Percentiles rank a stretch among this genome's conserved stretches.
These are phyloP conservation scores for Pachypsylla venusta DNA, from an alignment of 1,140 invertebrate genomes.

Conservation along the genomic window DNA sequence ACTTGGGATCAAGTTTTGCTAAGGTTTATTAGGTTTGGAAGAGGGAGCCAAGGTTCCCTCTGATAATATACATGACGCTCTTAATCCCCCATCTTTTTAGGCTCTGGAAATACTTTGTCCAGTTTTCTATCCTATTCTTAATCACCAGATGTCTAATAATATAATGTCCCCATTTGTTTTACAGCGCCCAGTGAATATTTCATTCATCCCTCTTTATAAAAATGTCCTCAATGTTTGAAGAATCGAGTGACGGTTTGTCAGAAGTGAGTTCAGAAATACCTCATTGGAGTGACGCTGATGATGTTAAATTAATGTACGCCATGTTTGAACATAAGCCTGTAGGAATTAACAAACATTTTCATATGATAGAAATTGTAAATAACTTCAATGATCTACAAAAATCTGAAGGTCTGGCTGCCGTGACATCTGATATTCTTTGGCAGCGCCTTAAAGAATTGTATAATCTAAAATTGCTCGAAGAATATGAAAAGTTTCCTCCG, in stretches of 20 bases:
- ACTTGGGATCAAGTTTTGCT: too few relatives aligned
- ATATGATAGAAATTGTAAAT: neutral
- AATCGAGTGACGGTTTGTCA: neutral
- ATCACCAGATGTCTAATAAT: too few relatives aligned
- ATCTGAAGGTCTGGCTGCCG: neutral
- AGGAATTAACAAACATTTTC: slow-evolving; percentile 3
- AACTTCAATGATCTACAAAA: neutral
- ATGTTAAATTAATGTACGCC: neutral
- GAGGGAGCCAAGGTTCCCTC: too few relatives aligned
- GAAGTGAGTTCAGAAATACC: neutral
- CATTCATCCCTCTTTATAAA: too few relatives aligned
- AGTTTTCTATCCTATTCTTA: too few relatives aligned
- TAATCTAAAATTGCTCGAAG: neutral
- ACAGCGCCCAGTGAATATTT: too few relatives aligned
- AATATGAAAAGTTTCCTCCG: neutral
- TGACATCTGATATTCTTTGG: neutral
- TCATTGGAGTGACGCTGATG: neutral
- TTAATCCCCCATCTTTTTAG: too few relatives aligned
- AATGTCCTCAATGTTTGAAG: too few relatives aligned
- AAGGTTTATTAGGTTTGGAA: too few relatives aligned
- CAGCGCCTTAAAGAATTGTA: neutral
- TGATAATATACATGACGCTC: too few relatives aligned
- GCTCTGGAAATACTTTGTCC: too few relatives aligned
- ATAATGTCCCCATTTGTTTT: too few relatives aligned
- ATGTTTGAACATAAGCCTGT: neutral